Conservation (phyloP, 2,888 invertebrate genomes). For the Neoascia interrupta region DNA sequence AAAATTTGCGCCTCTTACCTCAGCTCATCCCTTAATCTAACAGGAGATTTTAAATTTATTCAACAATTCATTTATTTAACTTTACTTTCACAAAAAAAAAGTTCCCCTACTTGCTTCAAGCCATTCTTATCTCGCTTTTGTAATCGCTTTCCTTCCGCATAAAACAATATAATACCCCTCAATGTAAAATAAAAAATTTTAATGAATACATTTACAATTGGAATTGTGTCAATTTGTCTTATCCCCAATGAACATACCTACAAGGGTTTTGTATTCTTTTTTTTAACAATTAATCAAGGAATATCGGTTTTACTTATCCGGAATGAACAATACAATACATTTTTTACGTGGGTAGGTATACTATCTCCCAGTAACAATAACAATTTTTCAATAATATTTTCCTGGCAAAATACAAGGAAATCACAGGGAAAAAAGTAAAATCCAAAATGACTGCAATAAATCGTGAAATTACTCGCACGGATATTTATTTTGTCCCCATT, state of each 20-base stretch:
- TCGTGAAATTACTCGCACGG: slow-evolving; percentile 64
- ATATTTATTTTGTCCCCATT: slow-evolving; percentile 45
- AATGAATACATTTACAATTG: neutral
- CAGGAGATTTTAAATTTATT: too few species aligned
- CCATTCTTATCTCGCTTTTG: too few species aligned
- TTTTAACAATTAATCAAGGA: slow-evolving; percentile 53
- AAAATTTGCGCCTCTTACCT: too few species aligned
- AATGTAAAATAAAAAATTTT: neutral
- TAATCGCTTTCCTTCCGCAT: too few species aligned
- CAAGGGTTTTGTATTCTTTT: slow-evolving; percentile 2
- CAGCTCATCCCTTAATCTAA: too few species aligned
- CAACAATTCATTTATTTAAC: too few species aligned
- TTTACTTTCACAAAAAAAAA: too few species aligned
- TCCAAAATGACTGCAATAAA: slow-evolving; percentile 57
- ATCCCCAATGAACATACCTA: neutral
- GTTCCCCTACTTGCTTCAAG: too few species aligned
- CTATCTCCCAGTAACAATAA: slow-evolving; percentile 29
- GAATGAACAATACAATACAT: slow-evolving; percentile 10
- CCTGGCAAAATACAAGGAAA: slow-evolving; percentile 12
- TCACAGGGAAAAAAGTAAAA: slow-evolving; percentile 10
- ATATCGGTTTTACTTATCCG: slow-evolving; percentile 38
- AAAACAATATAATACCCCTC: too few species aligned
- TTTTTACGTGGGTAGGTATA: too few species aligned
- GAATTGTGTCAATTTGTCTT: slow-evolving; percentile 45
- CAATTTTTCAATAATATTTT: slow-evolving; percentile 61